Percentiles rank a stretch among this genome's conserved stretches.
Conservation (phyloP, 2,113 vertebrate species). For the Oncorhynchus kisutch region DNA sequence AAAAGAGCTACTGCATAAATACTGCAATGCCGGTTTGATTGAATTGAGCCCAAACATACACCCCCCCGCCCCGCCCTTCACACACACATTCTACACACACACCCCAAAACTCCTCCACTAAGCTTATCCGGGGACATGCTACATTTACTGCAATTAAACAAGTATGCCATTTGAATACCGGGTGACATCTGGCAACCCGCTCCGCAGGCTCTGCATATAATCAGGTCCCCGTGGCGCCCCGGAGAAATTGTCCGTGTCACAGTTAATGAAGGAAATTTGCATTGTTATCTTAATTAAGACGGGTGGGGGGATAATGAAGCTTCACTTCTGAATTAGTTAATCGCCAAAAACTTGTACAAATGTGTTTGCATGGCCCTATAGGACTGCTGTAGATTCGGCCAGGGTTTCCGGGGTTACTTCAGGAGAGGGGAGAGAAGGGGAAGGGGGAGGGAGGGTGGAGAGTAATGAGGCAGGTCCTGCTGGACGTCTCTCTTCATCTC, state of each 20-base stretch:
- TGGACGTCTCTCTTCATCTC: slow-evolving; percentile 61
- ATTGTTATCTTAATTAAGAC: slow-evolving; percentile 95
- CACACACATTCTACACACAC: slow-evolving; percentile 64
- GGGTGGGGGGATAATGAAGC: slow-evolving; percentile 73
- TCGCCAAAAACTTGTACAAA: slow-evolving; percentile 79
- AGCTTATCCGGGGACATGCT: slow-evolving; percentile 87
- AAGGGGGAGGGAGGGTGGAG: slow-evolving; percentile 12
- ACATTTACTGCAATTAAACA: slow-evolving; percentile 99
- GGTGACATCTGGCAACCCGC: slow-evolving; percentile 97
- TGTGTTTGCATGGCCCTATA: slow-evolving; percentile 75
- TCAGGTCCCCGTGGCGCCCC: slow-evolving; percentile 91
- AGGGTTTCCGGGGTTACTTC: slow-evolving; percentile 71
- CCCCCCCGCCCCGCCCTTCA: slow-evolving; percentile 18
- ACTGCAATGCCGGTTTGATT: slow-evolving; percentile 1
- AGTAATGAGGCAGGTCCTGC: slow-evolving; percentile 73
- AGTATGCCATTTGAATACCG: slow-evolving; percentile 96
- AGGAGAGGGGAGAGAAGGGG: slow-evolving; percentile 28
- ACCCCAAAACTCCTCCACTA: slow-evolving; percentile 85
- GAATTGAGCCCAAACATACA: slow-evolving; percentile 60
- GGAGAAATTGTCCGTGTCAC: slow-evolving; percentile 88
- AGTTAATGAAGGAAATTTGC: slow-evolving; percentile 93
- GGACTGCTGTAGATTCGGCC: slow-evolving; percentile 71
- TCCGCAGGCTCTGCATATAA: slow-evolving; percentile 95
- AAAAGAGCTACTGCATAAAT: not conserved
- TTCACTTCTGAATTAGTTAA: slow-evolving; percentile 81